Base-by-base conservation (phyloP, 2,113 vertebrate species). In the Istiophorus platypterus region DNA sequence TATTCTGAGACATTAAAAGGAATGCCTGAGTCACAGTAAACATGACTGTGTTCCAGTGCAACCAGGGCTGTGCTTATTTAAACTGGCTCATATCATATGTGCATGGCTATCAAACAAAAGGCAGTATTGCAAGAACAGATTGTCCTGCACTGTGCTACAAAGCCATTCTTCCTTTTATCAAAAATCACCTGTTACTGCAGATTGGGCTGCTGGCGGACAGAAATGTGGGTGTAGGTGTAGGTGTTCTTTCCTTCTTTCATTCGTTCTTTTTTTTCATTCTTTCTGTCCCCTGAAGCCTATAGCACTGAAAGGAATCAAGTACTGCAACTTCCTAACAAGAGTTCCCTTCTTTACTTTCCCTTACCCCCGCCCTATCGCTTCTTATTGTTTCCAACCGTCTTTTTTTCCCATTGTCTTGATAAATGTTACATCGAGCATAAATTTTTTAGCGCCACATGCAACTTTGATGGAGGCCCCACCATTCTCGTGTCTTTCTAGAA, bases 401-500 rank as follows among this genome's bases (percentile, higher is more conserved):
- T 39, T 67, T 37, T 39, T 8, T 8, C 68, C 37, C 61, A n/a
- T 78, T 78, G 70, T 88, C 85, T 83, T 89, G 85, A 92, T 92
- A 85, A 93, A 93, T 95, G 81, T 92, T 94, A 92, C 85, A 93
- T 87, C 42, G 49, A 66, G 54, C 81, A 93, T 95, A 26, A 92
- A 94, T 94, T 89, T 92, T 95, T 94, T 65, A 95, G 76, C 45
- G 77, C 70, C 68, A 67, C 79, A 92, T 95, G 88, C 89, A 94
- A 89, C 51, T 94, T 94, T 93, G 76, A 94, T 94, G 86, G 57
- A 26, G 77, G 58, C 42, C 52, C 84, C 87, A 88, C 82, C 71
- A 78, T 90, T 58, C 69, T 82, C n/a, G 31, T 85, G 81, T 89
- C 80, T 90, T 74, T 87, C 88, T 66, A 68, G 76, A 81, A 84